Evolutionary conservation across 2,888 invertebrate species (phyloP).

Genomic region (Clostera curtula): DNA sequence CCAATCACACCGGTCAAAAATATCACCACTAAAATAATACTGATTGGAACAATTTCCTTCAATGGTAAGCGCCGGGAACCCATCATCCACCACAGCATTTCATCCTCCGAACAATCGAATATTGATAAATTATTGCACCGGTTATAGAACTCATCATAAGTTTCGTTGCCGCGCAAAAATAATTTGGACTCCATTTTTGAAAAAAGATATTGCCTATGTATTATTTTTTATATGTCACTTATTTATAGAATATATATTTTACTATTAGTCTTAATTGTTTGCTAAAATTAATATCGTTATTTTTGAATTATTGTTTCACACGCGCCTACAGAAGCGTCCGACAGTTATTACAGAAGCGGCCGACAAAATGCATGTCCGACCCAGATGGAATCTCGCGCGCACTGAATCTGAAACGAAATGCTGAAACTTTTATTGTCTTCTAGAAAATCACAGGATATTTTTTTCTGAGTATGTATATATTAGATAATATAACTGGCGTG

Average conservation of each 20-base stretch:
- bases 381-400: slow-evolving; percentile 14
- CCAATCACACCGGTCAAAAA: slow-evolving; percentile 90
- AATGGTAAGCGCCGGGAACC: slow-evolving; percentile 78
- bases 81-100: slow-evolving; percentile 73
- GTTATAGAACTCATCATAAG: slow-evolving; percentile 53
- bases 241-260: not conserved
- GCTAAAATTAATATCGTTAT: no score
- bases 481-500: no score
- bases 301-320: no score
- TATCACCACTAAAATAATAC: slow-evolving; percentile 82
- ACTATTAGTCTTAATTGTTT: no score
- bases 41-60: slow-evolving; percentile 75
- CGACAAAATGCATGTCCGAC: slow-evolving; percentile 14
- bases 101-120: slow-evolving; percentile 76
- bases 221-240: not conserved
- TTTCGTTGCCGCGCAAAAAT: slow-evolving; percentile 51
- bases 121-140: slow-evolving; percentile 63
- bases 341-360: no score
- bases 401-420: slow-evolving; percentile 14
- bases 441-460: no score
- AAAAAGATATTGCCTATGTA: not conserved
- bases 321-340: no score
- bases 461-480: no score
- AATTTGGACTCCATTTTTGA: slow-evolving; percentile 40
- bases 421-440: slow-evolving; percentile 13